A percentile compares a stretch with the other conserved stretches of the same genome.
These are phyloP conservation scores for Crotalus tigris DNA, from an alignment of 2,113 vertebrate genomes.

Conservation along the genomic window DNA sequence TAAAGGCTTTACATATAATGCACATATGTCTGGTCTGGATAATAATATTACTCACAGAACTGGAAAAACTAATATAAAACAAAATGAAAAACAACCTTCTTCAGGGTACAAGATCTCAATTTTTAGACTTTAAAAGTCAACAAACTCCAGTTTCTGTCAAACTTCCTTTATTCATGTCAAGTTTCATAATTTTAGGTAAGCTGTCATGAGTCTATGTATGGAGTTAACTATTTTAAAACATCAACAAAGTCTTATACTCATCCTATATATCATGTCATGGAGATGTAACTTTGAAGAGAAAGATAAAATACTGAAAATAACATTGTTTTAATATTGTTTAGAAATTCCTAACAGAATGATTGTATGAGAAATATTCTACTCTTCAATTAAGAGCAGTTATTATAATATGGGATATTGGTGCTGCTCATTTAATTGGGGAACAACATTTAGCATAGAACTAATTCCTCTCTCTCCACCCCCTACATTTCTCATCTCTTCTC, in stretches of 20 bases:
- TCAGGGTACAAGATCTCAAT: no score
- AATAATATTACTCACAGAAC: neutral
- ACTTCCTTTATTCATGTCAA: neutral
- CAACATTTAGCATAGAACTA: neutral
- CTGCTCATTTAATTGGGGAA: neutral
- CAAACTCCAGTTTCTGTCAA: neutral
- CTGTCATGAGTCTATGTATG: neutral
- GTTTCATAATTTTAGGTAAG: neutral
- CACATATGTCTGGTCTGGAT: neutral
- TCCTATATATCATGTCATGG: neutral
- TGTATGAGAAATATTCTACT: neutral
- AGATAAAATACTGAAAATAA: neutral
- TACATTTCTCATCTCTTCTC: neutral
- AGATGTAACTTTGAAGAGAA: neutral
- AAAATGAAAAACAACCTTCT: neutral
- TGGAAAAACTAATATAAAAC: neutral
- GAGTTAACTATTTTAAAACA: neutral
- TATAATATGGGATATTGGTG: neutral
- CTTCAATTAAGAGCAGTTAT: neutral
- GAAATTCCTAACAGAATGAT: neutral
- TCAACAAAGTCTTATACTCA: neutral
- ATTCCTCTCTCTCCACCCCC: neutral
- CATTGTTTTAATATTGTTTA: neutral
- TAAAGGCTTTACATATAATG: neutral
- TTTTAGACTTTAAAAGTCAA: no score